A percentile compares a stretch with the other conserved stretches of the same genome.
phyloP scores from a whole-genome alignment of 2,888 invertebrate species.

The Euzophera pinguis region DNA sequence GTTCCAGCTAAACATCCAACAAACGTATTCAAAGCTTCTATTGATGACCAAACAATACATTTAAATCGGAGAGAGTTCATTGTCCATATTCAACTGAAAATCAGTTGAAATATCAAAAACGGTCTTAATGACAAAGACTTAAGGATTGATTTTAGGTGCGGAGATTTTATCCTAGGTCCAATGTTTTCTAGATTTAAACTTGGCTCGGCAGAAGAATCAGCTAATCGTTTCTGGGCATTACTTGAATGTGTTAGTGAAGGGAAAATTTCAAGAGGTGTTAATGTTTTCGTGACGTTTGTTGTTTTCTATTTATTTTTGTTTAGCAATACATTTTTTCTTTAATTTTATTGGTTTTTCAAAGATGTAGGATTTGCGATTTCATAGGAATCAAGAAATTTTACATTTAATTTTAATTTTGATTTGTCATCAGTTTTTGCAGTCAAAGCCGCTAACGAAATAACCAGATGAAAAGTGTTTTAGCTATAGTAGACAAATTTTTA shows the following conservation, averaged over 20 bases:
- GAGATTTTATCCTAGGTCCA: conserved; percentile 13
- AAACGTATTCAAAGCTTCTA: conserved; percentile 23
- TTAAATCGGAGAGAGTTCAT: conserved; percentile 57
- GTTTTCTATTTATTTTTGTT: conserved; percentile 21
- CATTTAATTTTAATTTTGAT: too few relatives aligned
- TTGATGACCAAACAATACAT: conserved; percentile 44
- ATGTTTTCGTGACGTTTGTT: conserved; percentile 29
- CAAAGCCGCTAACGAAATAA: too few relatives aligned
- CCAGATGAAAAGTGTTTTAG: too few relatives aligned
- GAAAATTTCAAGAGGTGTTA: conserved; percentile 36
- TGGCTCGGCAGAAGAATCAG: conserved; percentile 34
- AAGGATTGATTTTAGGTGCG: conserved; percentile 25
- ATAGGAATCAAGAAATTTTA: too few relatives aligned
- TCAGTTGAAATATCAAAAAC: conserved; percentile 18
- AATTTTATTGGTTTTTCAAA: too few relatives aligned
- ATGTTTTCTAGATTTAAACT: conserved; percentile 39
- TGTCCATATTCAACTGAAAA: conserved; percentile 39
- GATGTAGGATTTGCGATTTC: too few relatives aligned
- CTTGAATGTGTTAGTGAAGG: conserved; percentile 47
- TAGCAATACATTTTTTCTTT: not conserved
- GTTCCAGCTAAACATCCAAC: not conserved
- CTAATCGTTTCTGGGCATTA: conserved; percentile 37
- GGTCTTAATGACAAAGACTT: conserved; percentile 20
- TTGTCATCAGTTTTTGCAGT: too few relatives aligned
- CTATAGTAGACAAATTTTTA: too few relatives aligned